These are phyloP conservation scores for Platichthys stellatus DNA, from an alignment of 2,113 vertebrate species.

Conservation along the genomic window DNA sequence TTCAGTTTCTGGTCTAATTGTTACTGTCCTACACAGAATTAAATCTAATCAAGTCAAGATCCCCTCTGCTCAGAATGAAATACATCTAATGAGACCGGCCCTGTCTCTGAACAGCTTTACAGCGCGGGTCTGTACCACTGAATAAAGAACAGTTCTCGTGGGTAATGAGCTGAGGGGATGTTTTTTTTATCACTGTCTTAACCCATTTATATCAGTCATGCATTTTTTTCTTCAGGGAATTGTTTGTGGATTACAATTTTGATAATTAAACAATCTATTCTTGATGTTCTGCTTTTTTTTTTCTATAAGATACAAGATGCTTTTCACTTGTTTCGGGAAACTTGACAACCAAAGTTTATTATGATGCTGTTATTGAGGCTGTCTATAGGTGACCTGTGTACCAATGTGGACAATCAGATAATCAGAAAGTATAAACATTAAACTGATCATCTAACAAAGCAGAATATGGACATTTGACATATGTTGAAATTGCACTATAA, in stretches of 20 bases:
- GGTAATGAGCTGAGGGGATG: constrained; percentile 1
- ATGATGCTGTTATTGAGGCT: neutral
- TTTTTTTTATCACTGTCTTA: constrained; percentile 3
- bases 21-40: neutral
- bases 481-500: neutral
- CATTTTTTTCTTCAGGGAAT: constrained; percentile 51
- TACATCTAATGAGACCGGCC: neutral
- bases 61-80: neutral
- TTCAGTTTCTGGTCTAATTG: neutral
- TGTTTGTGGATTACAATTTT: constrained; percentile 56
- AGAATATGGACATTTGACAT: neutral
- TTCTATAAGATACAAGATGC: neutral
- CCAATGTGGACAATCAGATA: neutral
- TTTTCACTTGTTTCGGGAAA: neutral
- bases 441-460: neutral
- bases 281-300: neutral
- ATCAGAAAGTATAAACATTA: neutral
- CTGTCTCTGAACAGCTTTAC: neutral
- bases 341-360: neutral
- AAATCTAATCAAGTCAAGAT: neutral
- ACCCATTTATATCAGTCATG: constrained; percentile 24
- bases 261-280: constrained; percentile 62
- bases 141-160: neutral
- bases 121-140: neutral
- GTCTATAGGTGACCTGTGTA: neutral